Evolutionary conservation across 1,140 invertebrate species (phyloP), one percentile per base, ranked within the genome.

Genomic region (Bombus huntii): DNA sequence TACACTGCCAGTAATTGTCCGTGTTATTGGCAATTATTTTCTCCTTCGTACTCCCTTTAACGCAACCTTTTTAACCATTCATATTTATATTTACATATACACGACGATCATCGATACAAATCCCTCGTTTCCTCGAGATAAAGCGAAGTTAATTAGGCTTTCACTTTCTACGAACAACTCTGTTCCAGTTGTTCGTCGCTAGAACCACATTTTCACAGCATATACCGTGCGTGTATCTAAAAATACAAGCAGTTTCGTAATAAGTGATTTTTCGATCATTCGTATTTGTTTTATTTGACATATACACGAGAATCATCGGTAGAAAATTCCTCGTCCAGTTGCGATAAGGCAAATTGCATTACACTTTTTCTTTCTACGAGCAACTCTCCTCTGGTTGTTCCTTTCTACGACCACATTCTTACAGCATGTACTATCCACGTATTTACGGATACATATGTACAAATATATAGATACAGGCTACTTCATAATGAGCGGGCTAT

Each of bases 301-400:
- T 22, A 0, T 2, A 22, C 15, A 0, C 15, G 15, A 18, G 44
- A 18, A 47, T 47, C 4, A 0, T 59, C 2, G 1, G 8, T 12
- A 59, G 57, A 25, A 28, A 12, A 59, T 62, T 62, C 10, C 10
- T 62, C 28, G 28, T 22, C 18, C 0, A 22, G 2, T 62, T 0
- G 25, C 28, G 59, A 62, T 13, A 28, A 28, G 12, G 12, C 10
- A 62, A 62, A n/a, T 62, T n/a, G 12, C 0, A n/a, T 62, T 13
- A 5, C 0, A 13, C 28, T 13, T 5, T 62, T 28, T 62, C 59
- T 5, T 12, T 13, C 59, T 1, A 62, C 59, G 12, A 3, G 1
- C 4, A 6, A 62, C 28, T 12, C 28, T 62, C 4, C 1, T 31
- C 31, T 31, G 31, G 31, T 31, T 31, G 31, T 31, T 31, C 31